Base-by-base conservation (phyloP, 2,113 vertebrate species). In the Ailuropoda melanoleuca region DNA sequence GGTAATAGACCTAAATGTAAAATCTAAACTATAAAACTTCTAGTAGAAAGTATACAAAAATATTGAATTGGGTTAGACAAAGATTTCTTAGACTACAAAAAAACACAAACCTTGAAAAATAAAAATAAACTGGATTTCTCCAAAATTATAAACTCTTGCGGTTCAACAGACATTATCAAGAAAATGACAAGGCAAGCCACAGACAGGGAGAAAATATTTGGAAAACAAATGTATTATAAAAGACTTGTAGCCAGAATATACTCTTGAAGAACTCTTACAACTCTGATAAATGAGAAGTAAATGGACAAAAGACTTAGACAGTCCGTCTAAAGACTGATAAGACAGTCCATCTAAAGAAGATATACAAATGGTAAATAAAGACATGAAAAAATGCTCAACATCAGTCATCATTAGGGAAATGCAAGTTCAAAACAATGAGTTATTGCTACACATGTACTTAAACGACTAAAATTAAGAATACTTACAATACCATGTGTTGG, bases 231-330 rank as follows among this genome's bases (percentile, higher is more conserved):
- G 14, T 77, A 37, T 82, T 43, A 14, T n/a, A 74, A 96, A 78
- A 55, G 60, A 58, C n/a, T 46, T 64, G 12, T 14, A 78, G 66
- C 19, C 34, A 37, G 53, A 84, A 83, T 78, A 75, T 48, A 50
- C n/a, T n/a, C n/a, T n/a, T 81, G 66, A 95, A 75, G 24, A 87
- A 86, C 50, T 64, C 53, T 78, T 58, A 85, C 10, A 77, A 83
- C 37, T 84, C 48, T 53, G 77, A 56, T 68, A 84, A 91, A 91
- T 48, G 46, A 95, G 87, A 97, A 95, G 90, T 55, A 81, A 96
- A 78, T 78, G 75, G 56, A 37, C 43, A 93, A 91, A 87, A 88
- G 46, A 84, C 64, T 82, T 97, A 46, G 91, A 90, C 53, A 88
- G 66, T 82, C 53, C 85, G 21, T 75, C 95, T 43, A 3, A 43